Evolutionary conservation across 2,797 vertebrate species (phyloP).

Genomic region (Trichosurus vulpecula): DNA sequence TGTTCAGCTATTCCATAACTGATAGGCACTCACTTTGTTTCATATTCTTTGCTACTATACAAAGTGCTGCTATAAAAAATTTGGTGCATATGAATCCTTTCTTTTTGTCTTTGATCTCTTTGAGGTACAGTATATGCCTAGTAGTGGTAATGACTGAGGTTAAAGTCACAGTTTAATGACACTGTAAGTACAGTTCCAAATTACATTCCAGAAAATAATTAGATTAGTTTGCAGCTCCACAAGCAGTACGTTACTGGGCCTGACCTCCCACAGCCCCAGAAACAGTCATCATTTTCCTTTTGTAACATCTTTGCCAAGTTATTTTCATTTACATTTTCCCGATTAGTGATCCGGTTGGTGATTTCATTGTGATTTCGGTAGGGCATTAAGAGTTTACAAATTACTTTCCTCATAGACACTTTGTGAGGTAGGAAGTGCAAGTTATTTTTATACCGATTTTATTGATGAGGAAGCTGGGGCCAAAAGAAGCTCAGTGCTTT

Average conservation of each 20-base stretch:
- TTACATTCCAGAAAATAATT: not conserved
- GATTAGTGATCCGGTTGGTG: not conserved
- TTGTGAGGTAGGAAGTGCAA: not conserved
- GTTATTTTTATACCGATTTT: not conserved
- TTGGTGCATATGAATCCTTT: not conserved
- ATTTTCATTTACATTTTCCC: not conserved
- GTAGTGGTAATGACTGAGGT: not conserved
- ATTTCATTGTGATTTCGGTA: not conserved
- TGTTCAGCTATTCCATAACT: not conserved
- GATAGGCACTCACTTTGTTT: not conserved
- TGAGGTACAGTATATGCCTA: not conserved
- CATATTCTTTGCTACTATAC: not conserved
- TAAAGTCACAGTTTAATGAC: not conserved
- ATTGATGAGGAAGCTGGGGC: not conserved
- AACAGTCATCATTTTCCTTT: not conserved
- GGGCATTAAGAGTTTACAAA: not conserved
- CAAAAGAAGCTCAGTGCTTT: not conserved
- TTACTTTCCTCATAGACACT: not conserved
- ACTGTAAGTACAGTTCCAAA: not conserved
- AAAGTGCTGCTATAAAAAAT: not conserved
- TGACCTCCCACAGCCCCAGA: not conserved
- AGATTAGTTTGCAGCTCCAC: not conserved
- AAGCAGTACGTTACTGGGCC: not conserved
- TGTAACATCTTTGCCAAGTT: not conserved
- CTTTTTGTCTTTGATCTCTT: not conserved